Evolutionary conservation across 2,888 invertebrate genomes (phyloP).

Genomic region (Synergus japonicus): DNA sequence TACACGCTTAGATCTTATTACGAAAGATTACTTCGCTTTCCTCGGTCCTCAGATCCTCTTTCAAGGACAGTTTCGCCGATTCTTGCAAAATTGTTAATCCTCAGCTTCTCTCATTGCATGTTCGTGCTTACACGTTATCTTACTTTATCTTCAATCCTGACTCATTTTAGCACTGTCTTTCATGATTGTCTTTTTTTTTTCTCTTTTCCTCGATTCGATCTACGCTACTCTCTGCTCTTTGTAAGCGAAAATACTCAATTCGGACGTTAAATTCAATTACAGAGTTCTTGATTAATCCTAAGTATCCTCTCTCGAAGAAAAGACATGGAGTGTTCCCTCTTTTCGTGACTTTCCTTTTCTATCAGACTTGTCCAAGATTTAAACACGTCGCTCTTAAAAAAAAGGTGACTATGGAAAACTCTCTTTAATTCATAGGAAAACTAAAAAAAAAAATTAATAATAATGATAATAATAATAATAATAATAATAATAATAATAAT

Average conservation of each 20-base stretch:
- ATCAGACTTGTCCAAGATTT: constrained; percentile 11
- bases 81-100: constrained; percentile 77
- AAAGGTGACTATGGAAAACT: neutral
- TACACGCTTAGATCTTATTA: constrained; percentile 28
- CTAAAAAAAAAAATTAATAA: no score
- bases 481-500: no score
- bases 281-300: constrained; percentile 74
- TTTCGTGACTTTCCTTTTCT: constrained; percentile 10
- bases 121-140: constrained; percentile 52
- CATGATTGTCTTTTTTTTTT: constrained; percentile 49
- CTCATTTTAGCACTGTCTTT: constrained; percentile 39
- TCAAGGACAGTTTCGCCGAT: constrained; percentile 72
- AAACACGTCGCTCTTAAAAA: constrained; percentile 1
- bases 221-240: constrained; percentile 68
- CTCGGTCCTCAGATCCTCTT: constrained; percentile 61
- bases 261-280: constrained; percentile 76
- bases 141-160: constrained; percentile 27
- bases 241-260: constrained; percentile 77
- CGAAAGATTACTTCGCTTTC: constrained; percentile 47
- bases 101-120: constrained; percentile 74
- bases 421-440: neutral
- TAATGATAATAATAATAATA: no score
- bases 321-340: constrained; percentile 34
- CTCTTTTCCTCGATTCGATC: constrained; percentile 53
- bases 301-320: constrained; percentile 66